Conservation (phyloP, 2,797 vertebrate species). For the Ptychadena robeensis region DNA sequence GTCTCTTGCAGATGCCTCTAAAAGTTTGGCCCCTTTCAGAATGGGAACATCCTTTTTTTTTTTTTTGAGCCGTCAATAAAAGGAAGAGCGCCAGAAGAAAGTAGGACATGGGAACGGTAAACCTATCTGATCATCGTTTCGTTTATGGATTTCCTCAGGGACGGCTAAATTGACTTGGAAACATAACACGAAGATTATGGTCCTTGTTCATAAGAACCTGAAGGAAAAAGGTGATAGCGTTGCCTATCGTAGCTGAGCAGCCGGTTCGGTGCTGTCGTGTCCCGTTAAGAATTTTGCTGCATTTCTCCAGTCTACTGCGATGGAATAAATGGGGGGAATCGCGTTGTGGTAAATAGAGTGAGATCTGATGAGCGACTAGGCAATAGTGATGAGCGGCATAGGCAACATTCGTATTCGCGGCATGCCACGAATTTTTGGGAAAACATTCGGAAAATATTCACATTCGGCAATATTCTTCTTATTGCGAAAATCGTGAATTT, state of each 20-base stretch:
- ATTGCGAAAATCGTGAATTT: no score
- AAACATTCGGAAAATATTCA: no score
- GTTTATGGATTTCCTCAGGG: not conserved
- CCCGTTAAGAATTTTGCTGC: not conserved
- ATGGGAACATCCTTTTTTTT: not conserved
- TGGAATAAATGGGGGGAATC: no score
- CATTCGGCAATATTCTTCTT: no score
- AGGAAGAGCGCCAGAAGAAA: not conserved
- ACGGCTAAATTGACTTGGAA: not conserved
- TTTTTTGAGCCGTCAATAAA: not conserved
- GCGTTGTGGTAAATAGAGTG: no score
- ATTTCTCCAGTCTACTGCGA: not conserved
- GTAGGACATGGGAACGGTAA: not conserved
- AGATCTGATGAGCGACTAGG: no score
- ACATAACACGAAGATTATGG: not conserved
- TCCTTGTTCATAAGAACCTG: not conserved
- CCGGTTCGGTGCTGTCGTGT: not conserved
- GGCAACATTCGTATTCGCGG: no score
- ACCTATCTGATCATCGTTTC: not conserved
- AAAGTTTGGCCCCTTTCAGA: constrained; percentile 68
- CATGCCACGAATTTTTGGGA: no score
- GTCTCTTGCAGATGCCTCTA: constrained; percentile 70
- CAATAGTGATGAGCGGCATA: no score
- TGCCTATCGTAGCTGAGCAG: not conserved
- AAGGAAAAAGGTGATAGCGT: not conserved